Base-by-base conservation (phyloP, 2,113 vertebrate species). In the Sinosuthora webbiana region DNA sequence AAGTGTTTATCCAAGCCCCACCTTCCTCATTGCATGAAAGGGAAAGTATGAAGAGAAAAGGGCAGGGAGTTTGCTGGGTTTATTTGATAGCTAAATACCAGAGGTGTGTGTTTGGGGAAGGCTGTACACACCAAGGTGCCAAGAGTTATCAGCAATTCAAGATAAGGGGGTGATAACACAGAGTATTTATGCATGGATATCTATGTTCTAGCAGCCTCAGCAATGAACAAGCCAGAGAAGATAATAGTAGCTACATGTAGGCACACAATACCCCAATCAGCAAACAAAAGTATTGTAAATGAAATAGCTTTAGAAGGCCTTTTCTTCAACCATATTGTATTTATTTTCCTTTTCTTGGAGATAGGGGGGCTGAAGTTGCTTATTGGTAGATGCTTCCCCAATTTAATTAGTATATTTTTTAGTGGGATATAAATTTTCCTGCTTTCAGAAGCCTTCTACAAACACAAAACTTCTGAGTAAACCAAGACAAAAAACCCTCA, bases 21-120 rank as follows among this genome's bases (percentile, higher is more conserved):
- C 96, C 96, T 87, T 87, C 87, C 30, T 75, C 47, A 5, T 10
- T 89, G 44, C 24, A 50, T 76, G 83, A 94, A 91, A 94, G 91
- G 14, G 31, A 96, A 95, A 95, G 86, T 21, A 71, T 9, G 20
- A 57, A 87, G 53, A 56, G 62, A 77, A 59, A 87, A 79, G 81
- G 57, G 87, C 57, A 85, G 65, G 89, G 71, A 44, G 49, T 81
- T 77, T 77, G 45, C 39, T 65, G 67, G 59, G 37, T 55, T 76
- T 52, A 63, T 91, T 67, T 92, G 42, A 33, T 31, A 41, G 19
- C 7, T 67, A 47, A 87, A 83, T 45, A 41, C 16, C 39, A 56
- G n/a, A 68, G n/a, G 50, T 30, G 4, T 68, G n/a, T 70, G 20
- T 55, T 73, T 21, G n/a, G 47, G 47, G 23, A 53, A 84, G n/a